phyloP scores from a whole-genome alignment of 2,888 invertebrate genomes.

The Eristalis tenax region DNA sequence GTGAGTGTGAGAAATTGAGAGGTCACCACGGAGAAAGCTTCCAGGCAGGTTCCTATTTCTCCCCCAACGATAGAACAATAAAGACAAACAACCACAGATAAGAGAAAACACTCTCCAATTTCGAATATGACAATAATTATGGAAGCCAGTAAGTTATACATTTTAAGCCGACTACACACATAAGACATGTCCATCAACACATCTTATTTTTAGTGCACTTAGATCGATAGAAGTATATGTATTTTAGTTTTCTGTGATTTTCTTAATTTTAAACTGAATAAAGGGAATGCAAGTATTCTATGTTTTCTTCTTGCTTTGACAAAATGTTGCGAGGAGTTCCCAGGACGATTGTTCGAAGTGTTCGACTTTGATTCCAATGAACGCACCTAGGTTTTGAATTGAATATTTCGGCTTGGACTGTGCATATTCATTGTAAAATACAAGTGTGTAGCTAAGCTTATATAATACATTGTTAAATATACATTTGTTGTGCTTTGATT shows the following conservation, averaged over 20 bases:
- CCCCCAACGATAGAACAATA: constrained; percentile 9
- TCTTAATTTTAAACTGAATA: constrained; percentile 1
- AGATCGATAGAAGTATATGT: not conserved
- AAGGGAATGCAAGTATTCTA: not conserved
- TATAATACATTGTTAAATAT: not conserved
- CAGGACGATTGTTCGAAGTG: not conserved
- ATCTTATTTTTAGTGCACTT: not conserved
- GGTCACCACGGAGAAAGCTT: not conserved
- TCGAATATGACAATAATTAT: constrained; percentile 50
- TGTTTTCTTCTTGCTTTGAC: not conserved
- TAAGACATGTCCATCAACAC: not conserved
- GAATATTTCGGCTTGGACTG: not conserved
- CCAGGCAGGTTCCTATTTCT: constrained; percentile 19
- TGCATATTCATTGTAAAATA: not conserved
- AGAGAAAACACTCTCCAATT: constrained; percentile 3
- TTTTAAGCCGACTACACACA: not conserved
- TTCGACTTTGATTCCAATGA: not conserved
- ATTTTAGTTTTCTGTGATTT: constrained; percentile 49
- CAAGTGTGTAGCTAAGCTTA: not conserved
- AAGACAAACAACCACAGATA: not conserved
- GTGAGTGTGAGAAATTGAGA: not conserved
- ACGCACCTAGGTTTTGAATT: not conserved
- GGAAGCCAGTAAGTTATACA: not conserved
- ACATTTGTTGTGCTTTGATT: not conserved
- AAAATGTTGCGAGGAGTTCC: not conserved